A percentile compares a stretch with the other conserved stretches of the same genome.
These are phyloP conservation scores for Sphenodon punctatus DNA, from an alignment of 2,797 vertebrate species.

Conservation along the genomic window DNA sequence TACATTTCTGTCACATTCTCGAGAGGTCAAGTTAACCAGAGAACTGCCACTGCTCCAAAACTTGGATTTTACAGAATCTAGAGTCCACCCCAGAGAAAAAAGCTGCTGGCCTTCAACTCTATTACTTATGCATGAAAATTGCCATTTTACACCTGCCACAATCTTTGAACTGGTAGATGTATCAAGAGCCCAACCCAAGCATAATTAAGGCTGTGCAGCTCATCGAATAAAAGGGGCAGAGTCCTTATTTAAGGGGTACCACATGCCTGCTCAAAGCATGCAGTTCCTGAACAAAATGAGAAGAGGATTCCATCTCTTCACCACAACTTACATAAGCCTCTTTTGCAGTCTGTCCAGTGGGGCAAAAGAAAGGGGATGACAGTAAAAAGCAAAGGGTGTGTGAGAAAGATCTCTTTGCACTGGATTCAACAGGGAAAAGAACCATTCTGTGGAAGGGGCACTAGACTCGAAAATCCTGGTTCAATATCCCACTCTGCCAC, in stretches of 20 bases:
- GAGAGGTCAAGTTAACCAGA: neutral
- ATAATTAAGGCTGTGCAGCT: conserved; percentile 46
- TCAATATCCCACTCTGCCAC: no score
- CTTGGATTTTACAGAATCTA: conserved; percentile 30
- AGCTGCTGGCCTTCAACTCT: conserved; percentile 44
- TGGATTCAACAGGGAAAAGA: no score
- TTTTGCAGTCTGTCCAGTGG: conserved; percentile 12
- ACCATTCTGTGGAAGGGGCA: no score
- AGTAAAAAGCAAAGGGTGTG: no score
- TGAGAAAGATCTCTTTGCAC: no score
- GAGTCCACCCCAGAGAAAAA: conserved; percentile 50
- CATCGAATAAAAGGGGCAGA: conserved; percentile 32
- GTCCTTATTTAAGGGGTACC: neutral
- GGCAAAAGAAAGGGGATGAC: no score
- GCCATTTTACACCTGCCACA: conserved; percentile 63
- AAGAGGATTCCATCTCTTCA: conserved; percentile 20
- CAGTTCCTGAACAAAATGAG: neutral
- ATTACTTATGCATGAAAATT: conserved; percentile 52
- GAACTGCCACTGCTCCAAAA: neutral
- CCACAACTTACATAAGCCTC: neutral
- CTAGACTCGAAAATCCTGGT: no score
- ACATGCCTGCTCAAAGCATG: neutral
- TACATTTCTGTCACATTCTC: no score
- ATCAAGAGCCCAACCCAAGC: conserved; percentile 62
- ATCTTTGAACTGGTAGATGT: conserved; percentile 58